phyloP scores from a whole-genome alignment of 2,797 vertebrate species.

The Catostomus latipinnis region DNA sequence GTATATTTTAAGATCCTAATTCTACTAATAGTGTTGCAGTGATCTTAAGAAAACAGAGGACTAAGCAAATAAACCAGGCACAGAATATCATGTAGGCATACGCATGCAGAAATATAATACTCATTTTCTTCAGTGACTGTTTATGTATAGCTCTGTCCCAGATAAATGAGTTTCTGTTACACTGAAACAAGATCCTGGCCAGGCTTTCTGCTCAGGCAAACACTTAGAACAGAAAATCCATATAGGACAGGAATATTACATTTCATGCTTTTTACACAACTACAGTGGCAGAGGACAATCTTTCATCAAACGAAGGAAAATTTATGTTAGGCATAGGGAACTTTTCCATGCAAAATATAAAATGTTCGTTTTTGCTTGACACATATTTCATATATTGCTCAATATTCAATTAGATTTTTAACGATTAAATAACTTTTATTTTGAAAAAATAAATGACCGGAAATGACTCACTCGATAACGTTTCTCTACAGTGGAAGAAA shows the following conservation, averaged over 20 bases:
- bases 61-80: slow-evolving; percentile 1
- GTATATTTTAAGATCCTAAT: background rate
- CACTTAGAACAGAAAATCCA: background rate
- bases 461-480: background rate
- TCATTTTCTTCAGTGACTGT: background rate
- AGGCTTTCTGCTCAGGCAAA: background rate
- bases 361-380: background rate
- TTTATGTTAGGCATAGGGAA: background rate
- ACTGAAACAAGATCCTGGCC: slow-evolving; percentile 10
- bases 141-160: slow-evolving; percentile 29
- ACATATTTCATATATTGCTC: background rate
- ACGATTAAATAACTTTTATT: slow-evolving; percentile 11
- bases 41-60: background rate
- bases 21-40: background rate
- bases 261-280: background rate
- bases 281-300: too few relatives aligned
- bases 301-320: background rate
- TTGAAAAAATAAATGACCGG: background rate
- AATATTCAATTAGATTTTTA: background rate
- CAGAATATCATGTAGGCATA: background rate
- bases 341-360: background rate
- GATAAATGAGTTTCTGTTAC: slow-evolving; percentile 8
- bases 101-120: slow-evolving; percentile 20
- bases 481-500: background rate
- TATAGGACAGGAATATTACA: background rate